phyloP scores from a whole-genome alignment of 2,797 vertebrate species.

The Tenualosa ilisha region DNA sequence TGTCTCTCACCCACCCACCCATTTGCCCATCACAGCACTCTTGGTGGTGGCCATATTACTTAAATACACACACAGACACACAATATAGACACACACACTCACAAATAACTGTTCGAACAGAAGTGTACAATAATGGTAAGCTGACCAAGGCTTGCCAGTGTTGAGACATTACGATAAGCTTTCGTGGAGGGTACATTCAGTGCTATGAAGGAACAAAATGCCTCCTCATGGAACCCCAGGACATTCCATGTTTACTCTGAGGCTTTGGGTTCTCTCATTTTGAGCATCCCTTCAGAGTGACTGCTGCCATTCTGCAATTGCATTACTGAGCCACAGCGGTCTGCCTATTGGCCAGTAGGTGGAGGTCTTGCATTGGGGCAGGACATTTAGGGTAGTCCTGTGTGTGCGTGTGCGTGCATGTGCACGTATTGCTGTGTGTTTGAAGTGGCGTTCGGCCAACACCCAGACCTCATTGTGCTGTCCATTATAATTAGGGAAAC shows the following conservation, averaged over 20 bases:
- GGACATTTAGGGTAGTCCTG: background rate
- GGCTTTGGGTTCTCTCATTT: background rate
- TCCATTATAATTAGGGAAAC: slow-evolving; percentile 68
- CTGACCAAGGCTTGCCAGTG: background rate
- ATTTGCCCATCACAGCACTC: too few species aligned
- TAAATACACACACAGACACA: too few species aligned
- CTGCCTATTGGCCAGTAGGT: background rate
- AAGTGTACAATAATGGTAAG: background rate
- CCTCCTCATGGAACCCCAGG: background rate
- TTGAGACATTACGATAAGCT: background rate
- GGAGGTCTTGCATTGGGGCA: slow-evolving; percentile 11
- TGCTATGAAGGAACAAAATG: background rate
- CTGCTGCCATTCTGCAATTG: background rate
- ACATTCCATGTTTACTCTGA: background rate
- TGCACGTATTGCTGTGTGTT: slow-evolving; percentile 8
- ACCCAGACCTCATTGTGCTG: slow-evolving; percentile 56
- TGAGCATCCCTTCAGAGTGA: background rate
- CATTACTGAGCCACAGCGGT: background rate
- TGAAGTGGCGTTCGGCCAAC: slow-evolving; percentile 34
- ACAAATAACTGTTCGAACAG: background rate
- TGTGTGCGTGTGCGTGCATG: background rate
- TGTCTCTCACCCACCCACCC: too few species aligned
- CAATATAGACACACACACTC: too few species aligned
- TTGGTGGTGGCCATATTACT: too few species aligned
- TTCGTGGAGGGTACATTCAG: background rate